Base-by-base conservation (phyloP, 2,888 invertebrate species). In the Catonia carolina region DNA sequence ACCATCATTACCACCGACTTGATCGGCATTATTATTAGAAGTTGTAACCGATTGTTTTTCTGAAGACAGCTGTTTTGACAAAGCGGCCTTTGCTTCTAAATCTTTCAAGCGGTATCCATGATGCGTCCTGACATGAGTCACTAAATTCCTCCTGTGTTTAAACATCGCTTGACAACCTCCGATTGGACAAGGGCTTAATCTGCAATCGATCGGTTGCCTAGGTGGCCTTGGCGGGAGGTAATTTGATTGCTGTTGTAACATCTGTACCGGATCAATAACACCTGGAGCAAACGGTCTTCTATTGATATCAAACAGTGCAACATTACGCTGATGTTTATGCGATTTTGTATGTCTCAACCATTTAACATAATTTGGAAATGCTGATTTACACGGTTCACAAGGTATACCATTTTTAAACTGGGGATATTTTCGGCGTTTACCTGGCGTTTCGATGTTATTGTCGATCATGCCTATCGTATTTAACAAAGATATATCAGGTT, bases 361-460 rank as follows among this genome's bases (percentile, higher is more conserved):
- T 35, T 58, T 53, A 7, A 50, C 33, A 50, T 48, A 39, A 17
- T 53, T 58, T 1, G 41, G 23, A 33, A 53, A 58, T 15, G 58
- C 41, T 22, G 17, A 15, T 2, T 53, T 31, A 31, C 58, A 58
- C 6, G 58, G 58, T 17, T 58, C 54, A 42, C 58, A 58, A 33
- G 33, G 50, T 37, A 58, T 58, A 6, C 58, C 58, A 17, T 15
- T 41, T 35, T 58, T 58, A 17, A 49, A 48, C 17, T 50, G 49
- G 2, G 49, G 27, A 27, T 27, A 27, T 8, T 27, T 27, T 27
- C 27, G 27, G 4, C 8, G 4, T 27, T 27, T 27, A 27, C 27
- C 27, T 27, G 5, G 27, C 8, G 4, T 27, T 6, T 27, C 8
- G 27, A 27, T 27, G 8, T 27, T 8, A 8, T 27, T 8, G 8